phyloP scores from a whole-genome alignment of 2,113 vertebrate species.

The Cyanistes caeruleus region DNA sequence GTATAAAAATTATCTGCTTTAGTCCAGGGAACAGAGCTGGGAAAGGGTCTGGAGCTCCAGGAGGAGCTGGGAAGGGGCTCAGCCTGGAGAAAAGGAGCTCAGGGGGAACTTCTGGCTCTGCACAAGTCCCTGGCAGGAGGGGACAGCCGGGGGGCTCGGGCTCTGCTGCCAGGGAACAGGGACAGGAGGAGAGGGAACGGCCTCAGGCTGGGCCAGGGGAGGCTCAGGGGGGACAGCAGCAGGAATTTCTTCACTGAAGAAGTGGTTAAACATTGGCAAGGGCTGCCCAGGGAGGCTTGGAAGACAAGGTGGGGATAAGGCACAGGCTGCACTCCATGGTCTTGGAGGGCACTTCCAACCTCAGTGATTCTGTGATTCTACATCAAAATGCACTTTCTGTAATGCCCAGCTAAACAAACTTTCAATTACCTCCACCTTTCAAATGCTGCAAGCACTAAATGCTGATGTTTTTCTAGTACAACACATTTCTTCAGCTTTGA shows the following conservation, averaged over 20 bases:
- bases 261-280: fast-evolving
- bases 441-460: neutral
- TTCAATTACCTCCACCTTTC: neutral
- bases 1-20: neutral
- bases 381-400: neutral
- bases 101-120: neutral
- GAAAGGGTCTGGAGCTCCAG: neutral
- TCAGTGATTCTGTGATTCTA: neutral
- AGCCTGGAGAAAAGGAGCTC: neutral
- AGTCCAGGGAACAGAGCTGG: neutral
- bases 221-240: neutral
- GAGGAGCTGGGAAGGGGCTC: neutral
- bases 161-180: neutral
- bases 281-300: neutral
- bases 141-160: neutral
- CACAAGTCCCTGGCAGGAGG: neutral
- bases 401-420: neutral
- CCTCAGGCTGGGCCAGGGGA: neutral
- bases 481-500: neutral
- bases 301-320: fast-evolving
- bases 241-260: neutral
- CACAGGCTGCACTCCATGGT: fast-evolving
- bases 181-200: neutral
- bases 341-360: neutral
- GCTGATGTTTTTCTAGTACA: neutral